Evolutionary conservation across 2,888 invertebrate species (phyloP), one percentile per base, ranked within the genome.

Genomic region (Stenolophus ochropezus): DNA sequence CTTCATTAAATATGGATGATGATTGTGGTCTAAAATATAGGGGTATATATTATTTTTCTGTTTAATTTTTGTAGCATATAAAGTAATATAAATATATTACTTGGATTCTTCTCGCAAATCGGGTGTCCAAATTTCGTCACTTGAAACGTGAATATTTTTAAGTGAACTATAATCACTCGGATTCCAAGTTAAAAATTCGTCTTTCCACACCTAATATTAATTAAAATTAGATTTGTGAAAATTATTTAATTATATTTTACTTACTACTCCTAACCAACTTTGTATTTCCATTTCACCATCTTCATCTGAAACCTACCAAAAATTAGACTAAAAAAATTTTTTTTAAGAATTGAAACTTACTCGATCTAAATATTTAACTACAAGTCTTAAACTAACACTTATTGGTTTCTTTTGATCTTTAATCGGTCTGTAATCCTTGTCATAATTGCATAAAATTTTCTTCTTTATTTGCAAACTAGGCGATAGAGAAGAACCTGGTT

Each of bases 231-330:
- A 65, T 33, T 33, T 33, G n/a, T 49, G 14, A 49, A 4, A 49
- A 49, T 14, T 49, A 42, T 42, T 11, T 0, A 42, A 42, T 42
- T 42, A n/a, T n/a, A n/a, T n/a, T n/a, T n/a, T n/a, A n/a, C n/a
- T 81, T 81, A 81, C 81, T 47, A 81, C n/a, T 21, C 49, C 81
- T 14, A 81, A 20, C 81, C 74, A 81, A 47, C 27, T 75, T 20
- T 75, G 49, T 4, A 75, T 25, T 18, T 61, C 61, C 11, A 58
- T 47, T n/a, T 23, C 42, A 21, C 27, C 51, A 18, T 47, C 69
- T 18, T 80, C 25, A 18, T 75, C 73, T 21, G 51, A 42, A 14
- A 33, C 18, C 56, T 58, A 61, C n/a, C 14, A 75, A 49, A 75
- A n/a, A n/a, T n/a, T n/a, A n/a, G n/a, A n/a, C n/a, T n/a, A n/a